A percentile compares a stretch with the other conserved stretches of the same genome.
These are phyloP conservation scores for Atrina japonica DNA, from an alignment of 2,888 invertebrate species.

Conservation along the genomic window DNA sequence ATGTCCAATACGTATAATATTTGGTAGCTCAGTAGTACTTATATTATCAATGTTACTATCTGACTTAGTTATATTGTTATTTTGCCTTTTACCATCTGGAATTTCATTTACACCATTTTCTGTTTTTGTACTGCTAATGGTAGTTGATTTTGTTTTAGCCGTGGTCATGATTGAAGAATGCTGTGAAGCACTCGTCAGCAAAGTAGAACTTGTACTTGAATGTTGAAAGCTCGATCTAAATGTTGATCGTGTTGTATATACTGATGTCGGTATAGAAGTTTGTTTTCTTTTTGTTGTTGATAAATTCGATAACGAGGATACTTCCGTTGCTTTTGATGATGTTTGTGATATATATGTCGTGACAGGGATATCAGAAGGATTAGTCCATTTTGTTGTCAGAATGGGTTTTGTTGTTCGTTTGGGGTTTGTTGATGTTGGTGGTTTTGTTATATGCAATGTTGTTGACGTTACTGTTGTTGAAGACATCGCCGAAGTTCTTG, in stretches of 20 bases:
- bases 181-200: too few relatives aligned
- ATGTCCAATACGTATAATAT: conserved; percentile 19
- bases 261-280: conserved; percentile 18
- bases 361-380: not conserved
- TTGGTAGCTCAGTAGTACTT: conserved; percentile 25
- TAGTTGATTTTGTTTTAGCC: conserved; percentile 17
- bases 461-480: conserved; percentile 14
- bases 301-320: not conserved
- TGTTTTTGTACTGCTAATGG: not conserved
- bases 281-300: conserved; percentile 14
- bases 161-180: too few relatives aligned
- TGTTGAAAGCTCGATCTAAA: conserved; percentile 2
- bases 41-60: too few relatives aligned
- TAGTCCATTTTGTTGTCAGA: conserved; percentile 1
- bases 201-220: too few relatives aligned
- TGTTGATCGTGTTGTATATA: conserved; percentile 6
- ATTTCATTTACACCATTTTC: too few relatives aligned
- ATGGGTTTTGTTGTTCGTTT: conserved; percentile 1
- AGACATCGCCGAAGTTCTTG: conserved; percentile 13
- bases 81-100: conserved; percentile 13
- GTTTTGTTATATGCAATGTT: not conserved
- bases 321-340: not conserved
- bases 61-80: conserved; percentile 1
- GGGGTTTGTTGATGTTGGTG: conserved; percentile 17
- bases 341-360: not conserved